phyloP scores from a whole-genome alignment of 2,888 invertebrate species.

The Apamea anceps region DNA sequence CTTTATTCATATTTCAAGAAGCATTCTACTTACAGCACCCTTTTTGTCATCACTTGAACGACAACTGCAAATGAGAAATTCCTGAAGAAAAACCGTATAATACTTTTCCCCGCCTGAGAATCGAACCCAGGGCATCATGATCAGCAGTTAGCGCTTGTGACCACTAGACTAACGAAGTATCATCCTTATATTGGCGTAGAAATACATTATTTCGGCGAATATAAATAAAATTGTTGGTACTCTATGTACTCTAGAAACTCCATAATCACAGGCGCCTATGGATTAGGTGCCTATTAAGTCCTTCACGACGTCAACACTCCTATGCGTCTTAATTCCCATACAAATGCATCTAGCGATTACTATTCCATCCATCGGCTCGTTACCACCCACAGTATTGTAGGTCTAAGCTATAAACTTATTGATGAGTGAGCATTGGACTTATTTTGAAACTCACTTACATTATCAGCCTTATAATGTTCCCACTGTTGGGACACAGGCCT shows the following conservation, averaged over 20 bases:
- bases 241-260: neutral
- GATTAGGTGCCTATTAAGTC: neutral
- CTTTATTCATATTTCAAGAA: neutral
- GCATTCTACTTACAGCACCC: neutral
- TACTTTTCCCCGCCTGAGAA: too few relatives aligned
- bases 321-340: conserved; percentile 79
- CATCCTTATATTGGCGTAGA: too few relatives aligned
- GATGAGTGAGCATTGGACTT: neutral
- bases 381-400: conserved; percentile 78
- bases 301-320: conserved; percentile 34
- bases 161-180: too few relatives aligned
- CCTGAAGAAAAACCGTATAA: too few relatives aligned
- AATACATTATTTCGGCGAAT: too few relatives aligned
- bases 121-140: too few relatives aligned
- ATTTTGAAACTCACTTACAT: neutral
- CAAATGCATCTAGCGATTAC: conserved; percentile 74
- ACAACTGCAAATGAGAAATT: too few relatives aligned
- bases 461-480: too few relatives aligned
- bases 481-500: too few relatives aligned
- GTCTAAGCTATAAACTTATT: conserved; percentile 66
- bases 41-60: neutral
- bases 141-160: too few relatives aligned
- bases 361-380: conserved; percentile 73
- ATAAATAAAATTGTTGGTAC: neutral
- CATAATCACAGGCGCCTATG: neutral